Evolutionary conservation across 1,140 invertebrate genomes (phyloP), one percentile per base, ranked within the genome.

Genomic region (Pachypeltis micranthus): DNA sequence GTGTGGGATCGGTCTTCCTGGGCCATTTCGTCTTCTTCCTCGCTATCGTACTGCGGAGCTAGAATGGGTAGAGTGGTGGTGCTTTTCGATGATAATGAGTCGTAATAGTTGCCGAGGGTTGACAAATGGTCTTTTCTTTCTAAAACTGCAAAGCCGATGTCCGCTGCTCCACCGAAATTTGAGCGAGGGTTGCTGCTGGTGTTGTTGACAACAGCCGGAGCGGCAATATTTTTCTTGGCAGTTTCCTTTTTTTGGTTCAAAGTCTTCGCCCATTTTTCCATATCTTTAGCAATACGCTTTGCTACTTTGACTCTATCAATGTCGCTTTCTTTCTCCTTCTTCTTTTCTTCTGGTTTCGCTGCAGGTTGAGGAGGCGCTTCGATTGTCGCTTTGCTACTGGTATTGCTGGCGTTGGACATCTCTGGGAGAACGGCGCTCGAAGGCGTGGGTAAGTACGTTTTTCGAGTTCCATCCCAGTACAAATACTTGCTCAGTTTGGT

Each of bases 221-320:
- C 78, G 16, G 79, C 80, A 73, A 80, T 78, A 64, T 80, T 83
- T 56, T 80, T 81, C 66, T 84, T 83, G 24, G 85, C 82, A 65
- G 82, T 86, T 69, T 97, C 92, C 75, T 98, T 98, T 76, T 95
- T 93, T 71, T 97, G 93, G 76, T 98, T 98, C 59, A 97, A 77
- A 3, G 90, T 93, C 72, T 97, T 94, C 0, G 96, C 96, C 96
- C 96, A 99, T 70, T 87, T 85, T 70, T 92, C 90, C 91, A 94
- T 94, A 70, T 94, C 82, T 79, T 97, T 97, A 0, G 93, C 94
- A 69, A 98, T 97, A 76, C 96, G 96, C 72, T 97, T 96, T 0
- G 95, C 96, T 16, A 96, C 92, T 78, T 96, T 97, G 0, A 93
- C 91, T 28, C 66, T 66, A 62, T 63, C 63, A 21, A 61, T 59